A percentile compares a stretch with the other conserved stretches of the same genome.
Evolutionary conservation across 1,140 invertebrate species (phyloP).

Genomic region (Leptopilina clavipes): DNA sequence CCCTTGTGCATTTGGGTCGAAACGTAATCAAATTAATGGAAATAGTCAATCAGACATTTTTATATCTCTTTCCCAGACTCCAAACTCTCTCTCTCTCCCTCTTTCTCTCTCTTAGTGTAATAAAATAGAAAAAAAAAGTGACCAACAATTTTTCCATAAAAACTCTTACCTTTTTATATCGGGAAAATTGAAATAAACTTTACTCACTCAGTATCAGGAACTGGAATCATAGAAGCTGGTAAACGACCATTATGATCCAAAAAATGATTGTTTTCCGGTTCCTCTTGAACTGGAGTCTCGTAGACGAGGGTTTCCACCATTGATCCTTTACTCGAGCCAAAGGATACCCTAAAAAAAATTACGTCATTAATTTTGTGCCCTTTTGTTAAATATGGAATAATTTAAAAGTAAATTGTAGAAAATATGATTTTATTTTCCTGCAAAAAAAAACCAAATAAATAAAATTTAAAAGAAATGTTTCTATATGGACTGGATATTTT

Average conservation of each 20-base stretch:
- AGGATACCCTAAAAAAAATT: slow-evolving; percentile 85
- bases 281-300: slow-evolving; percentile 85
- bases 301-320: slow-evolving; percentile 95
- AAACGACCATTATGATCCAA: slow-evolving; percentile 81
- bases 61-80: background rate
- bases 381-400: no score
- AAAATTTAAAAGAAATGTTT: slow-evolving; percentile 22
- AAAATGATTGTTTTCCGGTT: slow-evolving; percentile 81
- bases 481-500: background rate
- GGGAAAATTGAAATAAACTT: background rate
- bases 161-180: background rate
- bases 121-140: background rate
- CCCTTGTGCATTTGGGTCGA: background rate
- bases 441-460: background rate
- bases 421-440: no score
- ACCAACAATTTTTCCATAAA: no score
- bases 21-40: slow-evolving; percentile 27
- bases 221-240: slow-evolving; percentile 68
- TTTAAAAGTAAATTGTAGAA: no score
- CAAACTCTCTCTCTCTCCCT: no score
- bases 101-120: background rate
- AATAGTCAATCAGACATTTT: background rate
- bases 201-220: slow-evolving; percentile 73
- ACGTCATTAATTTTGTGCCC: background rate
- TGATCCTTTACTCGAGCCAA: slow-evolving; percentile 94